Percentiles rank a stretch among this genome's conserved stretches.
phyloP scores from a whole-genome alignment of 2,888 invertebrate genomes.

The Laspeyria flexula region DNA sequence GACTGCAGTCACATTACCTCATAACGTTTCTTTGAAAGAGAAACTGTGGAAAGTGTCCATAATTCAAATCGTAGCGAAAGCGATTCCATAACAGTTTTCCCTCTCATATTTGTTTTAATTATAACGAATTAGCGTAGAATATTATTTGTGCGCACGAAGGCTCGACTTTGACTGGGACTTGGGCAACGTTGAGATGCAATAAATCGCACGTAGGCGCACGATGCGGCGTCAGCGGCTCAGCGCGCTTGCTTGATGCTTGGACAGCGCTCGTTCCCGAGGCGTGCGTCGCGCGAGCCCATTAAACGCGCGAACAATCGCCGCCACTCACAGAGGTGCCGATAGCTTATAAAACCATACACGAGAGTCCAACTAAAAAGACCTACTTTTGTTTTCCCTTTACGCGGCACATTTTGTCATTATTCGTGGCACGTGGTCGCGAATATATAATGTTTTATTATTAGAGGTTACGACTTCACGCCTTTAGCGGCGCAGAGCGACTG shows the following conservation, averaged over 20 bases:
- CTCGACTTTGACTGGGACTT: neutral
- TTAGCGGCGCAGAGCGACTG: constrained; percentile 72
- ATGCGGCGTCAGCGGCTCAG: too few relatives aligned
- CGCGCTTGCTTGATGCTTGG: constrained; percentile 38
- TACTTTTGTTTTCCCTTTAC: constrained; percentile 76
- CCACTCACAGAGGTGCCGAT: constrained; percentile 69
- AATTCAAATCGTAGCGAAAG: constrained; percentile 7
- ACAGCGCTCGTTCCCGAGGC: constrained; percentile 39
- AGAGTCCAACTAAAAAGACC: constrained; percentile 66
- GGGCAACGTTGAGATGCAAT: constrained; percentile 35
- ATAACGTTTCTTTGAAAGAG: constrained; percentile 11
- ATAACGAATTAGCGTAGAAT: constrained; percentile 7
- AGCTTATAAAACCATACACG: constrained; percentile 64
- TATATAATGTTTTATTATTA: constrained; percentile 84
- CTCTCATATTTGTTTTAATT: constrained; percentile 10
- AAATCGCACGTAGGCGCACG: constrained; percentile 26
- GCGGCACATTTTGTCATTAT: constrained; percentile 78
- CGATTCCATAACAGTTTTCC: neutral
- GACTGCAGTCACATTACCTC: neutral
- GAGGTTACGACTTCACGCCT: constrained; percentile 82
- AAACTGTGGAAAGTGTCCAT: constrained; percentile 9
- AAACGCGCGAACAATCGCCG: constrained; percentile 55
- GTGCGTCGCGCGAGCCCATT: constrained; percentile 49
- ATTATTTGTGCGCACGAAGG: constrained; percentile 25
- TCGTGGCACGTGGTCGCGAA: constrained; percentile 82